These are phyloP conservation scores for Labeo catla DNA, from an alignment of 2,113 vertebrate genomes.

Conservation along the genomic window DNA sequence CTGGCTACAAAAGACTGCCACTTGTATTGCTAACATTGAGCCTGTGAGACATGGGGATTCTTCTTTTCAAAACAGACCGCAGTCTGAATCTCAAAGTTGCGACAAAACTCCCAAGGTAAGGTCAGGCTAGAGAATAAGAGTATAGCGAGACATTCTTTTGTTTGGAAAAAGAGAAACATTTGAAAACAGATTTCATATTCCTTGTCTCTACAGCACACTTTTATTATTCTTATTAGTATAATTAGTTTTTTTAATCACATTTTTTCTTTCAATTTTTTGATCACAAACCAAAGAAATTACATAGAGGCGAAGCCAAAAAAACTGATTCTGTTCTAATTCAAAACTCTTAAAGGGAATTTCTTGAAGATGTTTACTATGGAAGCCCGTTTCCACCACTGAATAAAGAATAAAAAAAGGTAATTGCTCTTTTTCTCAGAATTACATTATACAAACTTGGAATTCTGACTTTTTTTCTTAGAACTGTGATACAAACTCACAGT, in stretches of 20 bases:
- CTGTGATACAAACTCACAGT: no score
- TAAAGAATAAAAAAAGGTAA: no score
- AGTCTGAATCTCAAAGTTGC: neutral
- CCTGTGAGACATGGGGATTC: constrained; percentile 13
- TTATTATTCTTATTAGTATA: neutral
- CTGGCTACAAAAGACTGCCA: constrained; percentile 24
- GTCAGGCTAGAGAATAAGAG: neutral
- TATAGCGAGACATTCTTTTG: neutral
- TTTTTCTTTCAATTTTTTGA: neutral
- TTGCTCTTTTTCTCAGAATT: no score
- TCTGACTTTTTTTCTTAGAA: no score
- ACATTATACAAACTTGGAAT: no score
- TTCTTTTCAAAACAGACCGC: neutral
- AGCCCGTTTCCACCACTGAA: no score
- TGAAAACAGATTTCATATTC: neutral
- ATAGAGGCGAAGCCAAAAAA: neutral
- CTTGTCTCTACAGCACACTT: neutral
- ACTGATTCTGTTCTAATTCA: neutral
- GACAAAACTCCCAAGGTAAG: neutral
- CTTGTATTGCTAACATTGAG: neutral
- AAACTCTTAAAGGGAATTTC: no score
- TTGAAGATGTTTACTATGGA: no score
- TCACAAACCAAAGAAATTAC: neutral
- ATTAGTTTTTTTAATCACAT: neutral
- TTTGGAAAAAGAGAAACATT: neutral